Conservation (phyloP, 2,888 invertebrate species). For the Eilema sororculum region DNA sequence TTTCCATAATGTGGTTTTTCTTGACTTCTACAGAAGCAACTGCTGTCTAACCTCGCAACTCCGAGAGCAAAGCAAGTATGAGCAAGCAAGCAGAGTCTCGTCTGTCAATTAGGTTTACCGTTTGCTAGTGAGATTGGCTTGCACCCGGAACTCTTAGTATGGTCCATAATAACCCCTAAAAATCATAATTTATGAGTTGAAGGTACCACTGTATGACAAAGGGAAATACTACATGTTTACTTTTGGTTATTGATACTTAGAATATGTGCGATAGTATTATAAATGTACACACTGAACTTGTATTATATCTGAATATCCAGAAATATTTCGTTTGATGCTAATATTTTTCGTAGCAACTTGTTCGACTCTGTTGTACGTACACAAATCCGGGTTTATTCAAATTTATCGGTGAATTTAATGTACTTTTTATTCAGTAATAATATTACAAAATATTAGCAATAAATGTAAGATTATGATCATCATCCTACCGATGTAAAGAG, state of each 20-base stretch:
- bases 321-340: conserved; percentile 22
- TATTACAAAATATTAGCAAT: conserved; percentile 23
- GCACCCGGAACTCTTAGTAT: too few species aligned
- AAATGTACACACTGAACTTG: not conserved
- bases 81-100: too few species aligned
- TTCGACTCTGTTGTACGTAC: conserved; percentile 23
- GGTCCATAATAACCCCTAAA: too few species aligned
- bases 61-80: too few species aligned
- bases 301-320: not conserved
- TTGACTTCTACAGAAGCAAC: too few species aligned
- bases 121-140: too few species aligned
- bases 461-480: conserved; percentile 23
- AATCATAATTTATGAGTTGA: too few species aligned
- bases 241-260: not conserved
- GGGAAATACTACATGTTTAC: not conserved
- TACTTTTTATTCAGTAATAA: conserved; percentile 27
- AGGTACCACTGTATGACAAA: too few species aligned
- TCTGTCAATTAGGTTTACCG: too few species aligned
- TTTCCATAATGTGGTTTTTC: too few species aligned
- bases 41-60: too few species aligned
- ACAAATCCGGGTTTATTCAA: conserved; percentile 43
- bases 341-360: conserved; percentile 26
- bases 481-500: conserved; percentile 8
- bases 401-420: conserved; percentile 44
- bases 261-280: not conserved